Percentiles rank a stretch among this genome's conserved stretches.
phyloP scores from a whole-genome alignment of 2,797 vertebrate species.

The Lithobates pipiens region DNA sequence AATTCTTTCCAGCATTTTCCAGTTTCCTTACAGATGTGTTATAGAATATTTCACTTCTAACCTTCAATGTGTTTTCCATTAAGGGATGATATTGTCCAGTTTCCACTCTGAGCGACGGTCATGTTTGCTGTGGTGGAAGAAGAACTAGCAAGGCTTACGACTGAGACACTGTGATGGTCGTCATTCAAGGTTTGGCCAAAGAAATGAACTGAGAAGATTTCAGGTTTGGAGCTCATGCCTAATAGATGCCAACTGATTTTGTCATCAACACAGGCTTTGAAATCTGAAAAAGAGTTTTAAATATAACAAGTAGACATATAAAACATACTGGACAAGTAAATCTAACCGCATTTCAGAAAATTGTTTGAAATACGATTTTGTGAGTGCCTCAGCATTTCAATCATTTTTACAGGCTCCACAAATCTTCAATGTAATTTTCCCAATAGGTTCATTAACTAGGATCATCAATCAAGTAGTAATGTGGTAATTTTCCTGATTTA shows the following conservation, averaged over 20 bases:
- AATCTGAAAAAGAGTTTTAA: constrained; percentile 74
- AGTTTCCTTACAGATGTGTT: too few species aligned
- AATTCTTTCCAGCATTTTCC: too few species aligned
- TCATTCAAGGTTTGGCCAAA: constrained; percentile 91
- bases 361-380: too few species aligned
- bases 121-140: constrained; percentile 83
- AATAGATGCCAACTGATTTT: constrained; percentile 88
- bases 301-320: neutral
- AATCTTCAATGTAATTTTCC: too few species aligned
- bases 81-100: constrained; percentile 89
- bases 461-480: too few species aligned
- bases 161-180: constrained; percentile 80
- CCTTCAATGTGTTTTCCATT: constrained; percentile 87
- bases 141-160: constrained; percentile 86
- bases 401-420: too few species aligned
- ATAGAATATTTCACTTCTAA: constrained; percentile 64
- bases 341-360: too few species aligned
- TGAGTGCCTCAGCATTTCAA: too few species aligned
- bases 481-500: too few species aligned
- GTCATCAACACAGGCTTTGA: constrained; percentile 82
- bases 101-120: constrained; percentile 81
- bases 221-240: constrained; percentile 91
- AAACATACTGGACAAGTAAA: too few species aligned
- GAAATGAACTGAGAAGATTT: constrained; percentile 93
- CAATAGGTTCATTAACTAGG: too few species aligned